These are phyloP conservation scores for Protobothrops flavoviridis DNA, from an alignment of 2,113 vertebrate species.

Conservation along the genomic window DNA sequence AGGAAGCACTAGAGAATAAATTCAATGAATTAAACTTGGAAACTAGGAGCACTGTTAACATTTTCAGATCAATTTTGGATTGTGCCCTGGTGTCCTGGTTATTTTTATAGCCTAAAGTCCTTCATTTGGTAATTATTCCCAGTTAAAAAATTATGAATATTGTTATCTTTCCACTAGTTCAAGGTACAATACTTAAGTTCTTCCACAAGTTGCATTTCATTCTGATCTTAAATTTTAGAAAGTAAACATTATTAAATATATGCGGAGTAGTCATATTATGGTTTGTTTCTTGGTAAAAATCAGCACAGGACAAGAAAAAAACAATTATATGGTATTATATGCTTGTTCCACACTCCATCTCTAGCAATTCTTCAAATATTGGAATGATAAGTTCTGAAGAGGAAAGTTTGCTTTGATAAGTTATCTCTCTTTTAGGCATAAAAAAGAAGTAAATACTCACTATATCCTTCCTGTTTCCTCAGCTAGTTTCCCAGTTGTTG, in stretches of 20 bases:
- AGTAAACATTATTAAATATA: background rate
- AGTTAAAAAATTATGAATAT: background rate
- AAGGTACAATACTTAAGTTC: background rate
- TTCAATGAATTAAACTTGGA: background rate
- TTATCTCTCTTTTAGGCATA: background rate
- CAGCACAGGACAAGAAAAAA: background rate
- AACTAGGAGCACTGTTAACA: background rate
- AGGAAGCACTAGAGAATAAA: background rate
- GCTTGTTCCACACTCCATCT: background rate
- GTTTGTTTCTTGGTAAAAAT: background rate
- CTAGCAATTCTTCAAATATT: background rate
- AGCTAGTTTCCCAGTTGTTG: background rate
- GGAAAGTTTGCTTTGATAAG: background rate
- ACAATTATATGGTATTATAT: background rate
- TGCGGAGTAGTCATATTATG: background rate
- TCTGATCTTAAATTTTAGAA: background rate
- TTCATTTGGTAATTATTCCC: background rate
- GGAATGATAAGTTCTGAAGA: background rate
- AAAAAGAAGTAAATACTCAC: background rate
- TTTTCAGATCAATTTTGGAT: background rate
- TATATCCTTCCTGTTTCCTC: background rate
- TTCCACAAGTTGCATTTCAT: background rate
- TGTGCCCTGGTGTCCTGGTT: background rate
- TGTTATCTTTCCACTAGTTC: background rate
- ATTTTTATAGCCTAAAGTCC: background rate